Conservation (phyloP, 1,140 invertebrate genomes). For the Stenopsyche tienmushanensis region DNA sequence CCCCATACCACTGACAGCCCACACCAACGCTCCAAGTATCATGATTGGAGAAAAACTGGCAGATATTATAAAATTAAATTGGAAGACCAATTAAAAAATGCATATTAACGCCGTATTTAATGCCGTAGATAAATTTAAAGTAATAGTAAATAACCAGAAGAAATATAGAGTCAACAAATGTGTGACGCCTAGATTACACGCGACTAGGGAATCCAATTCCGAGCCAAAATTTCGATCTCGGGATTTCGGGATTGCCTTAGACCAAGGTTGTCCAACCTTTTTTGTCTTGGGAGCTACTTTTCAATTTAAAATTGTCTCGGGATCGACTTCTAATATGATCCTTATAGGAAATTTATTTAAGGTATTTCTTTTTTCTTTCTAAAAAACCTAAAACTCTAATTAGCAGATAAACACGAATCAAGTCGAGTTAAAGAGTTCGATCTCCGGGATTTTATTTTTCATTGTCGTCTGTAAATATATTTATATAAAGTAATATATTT, state of each 20-base stretch:
- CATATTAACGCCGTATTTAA: background rate
- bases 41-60: conserved; percentile 62
- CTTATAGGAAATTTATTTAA: too few relatives aligned
- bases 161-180: background rate
- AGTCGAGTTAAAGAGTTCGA: too few relatives aligned
- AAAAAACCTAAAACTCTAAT: too few relatives aligned
- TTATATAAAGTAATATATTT: too few relatives aligned
- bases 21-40: conserved; percentile 48
- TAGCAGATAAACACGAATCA: too few relatives aligned
- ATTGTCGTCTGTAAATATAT: too few relatives aligned
- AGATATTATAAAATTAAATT: conserved; percentile 51
- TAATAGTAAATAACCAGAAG: background rate
- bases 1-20: conserved; percentile 45
- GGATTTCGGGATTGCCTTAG: background rate
- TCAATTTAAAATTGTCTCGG: too few relatives aligned
- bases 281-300: too few relatives aligned
- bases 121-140: background rate
- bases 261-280: too few relatives aligned
- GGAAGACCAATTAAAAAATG: conserved; percentile 22
- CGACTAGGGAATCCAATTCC: background rate
- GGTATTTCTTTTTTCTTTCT: too few relatives aligned
- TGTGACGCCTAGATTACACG: background rate
- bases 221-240: background rate
- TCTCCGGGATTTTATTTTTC: too few relatives aligned
- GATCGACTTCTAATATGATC: too few relatives aligned